Conservation (phyloP, 2,113 vertebrate genomes). For the Daboia siamensis region DNA sequence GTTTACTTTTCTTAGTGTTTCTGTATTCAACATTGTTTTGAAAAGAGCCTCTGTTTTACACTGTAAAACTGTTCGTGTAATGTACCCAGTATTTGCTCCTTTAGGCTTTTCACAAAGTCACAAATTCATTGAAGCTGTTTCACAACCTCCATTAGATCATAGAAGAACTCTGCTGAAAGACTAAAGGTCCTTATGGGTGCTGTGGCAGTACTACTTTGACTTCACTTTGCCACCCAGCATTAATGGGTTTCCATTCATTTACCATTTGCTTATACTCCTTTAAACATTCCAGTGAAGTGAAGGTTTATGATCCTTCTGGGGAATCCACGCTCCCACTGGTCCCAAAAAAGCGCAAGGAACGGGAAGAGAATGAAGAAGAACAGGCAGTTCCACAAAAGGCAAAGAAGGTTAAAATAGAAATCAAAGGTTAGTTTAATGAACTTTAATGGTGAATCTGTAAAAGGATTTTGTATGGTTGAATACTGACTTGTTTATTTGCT, state of each 20-base stretch:
- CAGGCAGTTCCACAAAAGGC: conserved; percentile 78
- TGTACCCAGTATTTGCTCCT: not conserved
- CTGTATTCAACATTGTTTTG: not conserved
- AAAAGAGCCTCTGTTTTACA: not conserved
- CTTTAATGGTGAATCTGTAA: not conserved
- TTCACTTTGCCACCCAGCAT: not conserved
- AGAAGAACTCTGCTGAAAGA: not conserved
- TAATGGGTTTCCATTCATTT: not conserved
- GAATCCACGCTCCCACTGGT: conserved; percentile 87
- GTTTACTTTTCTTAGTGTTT: not conserved
- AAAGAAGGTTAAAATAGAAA: conserved; percentile 77
- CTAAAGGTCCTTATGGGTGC: not conserved
- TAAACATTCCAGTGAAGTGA: conserved; percentile 80
- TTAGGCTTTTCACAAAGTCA: not conserved
- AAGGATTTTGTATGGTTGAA: not conserved
- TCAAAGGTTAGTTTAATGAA: conserved; percentile 65
- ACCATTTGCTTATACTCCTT: not conserved
- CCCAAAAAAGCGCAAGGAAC: conserved; percentile 90
- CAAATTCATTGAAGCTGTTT: not conserved
- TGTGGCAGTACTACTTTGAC: not conserved
- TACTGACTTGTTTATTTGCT: not conserved
- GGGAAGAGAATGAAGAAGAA: conserved; percentile 76
- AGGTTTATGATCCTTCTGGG: conserved; percentile 87
- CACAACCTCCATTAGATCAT: not conserved
- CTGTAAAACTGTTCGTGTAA: not conserved